phyloP scores from a whole-genome alignment of 1,140 invertebrate genomes.

The Sminthurinus signatus region DNA sequence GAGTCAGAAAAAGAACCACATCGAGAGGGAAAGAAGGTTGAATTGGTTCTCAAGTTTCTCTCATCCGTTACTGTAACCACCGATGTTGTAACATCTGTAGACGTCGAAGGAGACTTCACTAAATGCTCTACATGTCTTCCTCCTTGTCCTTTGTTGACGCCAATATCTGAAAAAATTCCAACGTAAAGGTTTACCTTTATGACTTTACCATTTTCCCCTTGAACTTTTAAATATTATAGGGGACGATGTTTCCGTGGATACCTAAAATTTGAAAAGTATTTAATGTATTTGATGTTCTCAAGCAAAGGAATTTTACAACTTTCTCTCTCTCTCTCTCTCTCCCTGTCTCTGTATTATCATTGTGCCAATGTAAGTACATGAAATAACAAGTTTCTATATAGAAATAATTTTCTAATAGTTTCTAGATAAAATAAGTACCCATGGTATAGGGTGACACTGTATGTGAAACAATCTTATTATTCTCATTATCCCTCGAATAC shows the following conservation, averaged over 20 bases:
- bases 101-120: conserved; percentile 18
- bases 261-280: too few species aligned
- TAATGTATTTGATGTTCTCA: too few species aligned
- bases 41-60: not conserved
- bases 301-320: too few species aligned
- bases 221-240: not conserved
- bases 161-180: not conserved
- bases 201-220: not conserved
- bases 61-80: conserved; percentile 13
- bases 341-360: not conserved
- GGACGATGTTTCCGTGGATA: not conserved
- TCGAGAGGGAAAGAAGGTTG: not conserved
- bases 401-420: too few species aligned
- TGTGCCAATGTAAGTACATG: too few species aligned
- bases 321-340: not conserved
- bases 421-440: too few species aligned
- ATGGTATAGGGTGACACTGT: not conserved
- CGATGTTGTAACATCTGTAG: conserved; percentile 30
- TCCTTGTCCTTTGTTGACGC: not conserved
- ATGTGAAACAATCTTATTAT: not conserved
- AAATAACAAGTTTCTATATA: too few species aligned
- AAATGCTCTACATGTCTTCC: not conserved
- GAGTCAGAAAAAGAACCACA: not conserved
- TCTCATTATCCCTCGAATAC: not conserved
- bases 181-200: not conserved